Base-by-base conservation (phyloP, 2,113 vertebrate genomes). In the Ctenomys sociabilis region DNA sequence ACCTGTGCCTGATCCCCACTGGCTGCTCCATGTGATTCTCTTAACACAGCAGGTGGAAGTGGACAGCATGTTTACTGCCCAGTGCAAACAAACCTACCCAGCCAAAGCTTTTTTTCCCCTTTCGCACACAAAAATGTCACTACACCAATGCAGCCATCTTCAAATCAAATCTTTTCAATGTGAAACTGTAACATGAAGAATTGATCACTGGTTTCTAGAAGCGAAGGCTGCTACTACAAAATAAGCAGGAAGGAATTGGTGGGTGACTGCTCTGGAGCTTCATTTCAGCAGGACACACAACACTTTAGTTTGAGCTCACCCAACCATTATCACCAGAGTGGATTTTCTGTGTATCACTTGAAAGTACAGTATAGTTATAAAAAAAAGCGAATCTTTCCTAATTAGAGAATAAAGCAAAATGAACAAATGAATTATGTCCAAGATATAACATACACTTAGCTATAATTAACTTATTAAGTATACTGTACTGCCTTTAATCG, bases 111-210 rank as follows among this genome's bases (percentile, higher is more conserved):
- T 37, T 63, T 26, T 14, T 45, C 68, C 40, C 32, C 77, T 91
- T 85, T 32, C 75, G 14, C 21, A 45, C 0, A 57, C 14, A 19
- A 72, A 78, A 70, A 92, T 59, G 45, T 93, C 6, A 10, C 43
- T 80, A 40, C 24, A 96, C 30, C 81, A 92, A 82, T 5, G n/a
- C 5, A 63, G 57, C 11, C 13, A 43, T 72, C 66, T 83, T 91
- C 88, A 93, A 95, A 94, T 90, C 37, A 82, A 84, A 61, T 86
- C 4, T 40, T 97, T 94, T 86, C 90, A 73, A 40, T 28, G 16
- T 3, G 87, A 77, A 85, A 86, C 57, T 57, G 13, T 12, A 85
- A 24, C n/a, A 57, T 28, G 21, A 78, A 91, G 14, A 57, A 54
- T 0, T 49, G n/a, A 57, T 78, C 64, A 68, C 7, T 57, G 14